Evolutionary conservation across 2,888 invertebrate species (phyloP), one percentile per base, ranked within the genome.

Genomic region (Platypus cylindrus): DNA sequence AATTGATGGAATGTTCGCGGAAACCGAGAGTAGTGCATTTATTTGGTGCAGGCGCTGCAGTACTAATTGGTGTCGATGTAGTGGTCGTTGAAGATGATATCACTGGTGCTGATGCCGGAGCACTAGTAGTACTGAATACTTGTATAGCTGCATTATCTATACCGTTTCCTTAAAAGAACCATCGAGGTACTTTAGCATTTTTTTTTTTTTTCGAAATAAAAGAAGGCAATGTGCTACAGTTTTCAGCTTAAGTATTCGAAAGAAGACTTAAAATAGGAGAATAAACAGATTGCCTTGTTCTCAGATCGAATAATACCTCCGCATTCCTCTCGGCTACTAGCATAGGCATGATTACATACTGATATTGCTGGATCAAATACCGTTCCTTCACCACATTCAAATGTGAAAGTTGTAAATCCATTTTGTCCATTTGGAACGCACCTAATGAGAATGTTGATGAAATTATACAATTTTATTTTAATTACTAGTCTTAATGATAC

Each of bases 351-450:
- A 49, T 80, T 78, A 53, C 85, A 86, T 37, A 75, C 66, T 50
- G 69, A 70, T 20, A 67, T 66, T 16, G 70, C 65, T 23, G 73
- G 70, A 51, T 84, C 80, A 53, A 77, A 86, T 16, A 84, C 74
- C 2, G 83, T 81, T 9, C 79, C 81, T 22, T 73, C 71, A 12
- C 74, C 78, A 53, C 86, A 86, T 56, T 75, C 71, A 56, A 82
- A 81, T 65, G 66, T 63, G 46, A 71, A 76, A 9, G 73, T 66
- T 5, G 68, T 71, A 41, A 69, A 66, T 45, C 62, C 65, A 26
- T 65, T 65, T 37, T 63, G 63, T 37, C 70, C 68, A 52, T 71
- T 71, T 48, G 70, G 66, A 12, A 80, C 71, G 48, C 86, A 86
- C 50, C 83, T 70, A 13, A 14, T 13, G 13, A 27, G 14, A 30